Evolutionary conservation across 1,140 invertebrate species (phyloP), one percentile per base, ranked within the genome.

Genomic region (Arctopsyche grandis): DNA sequence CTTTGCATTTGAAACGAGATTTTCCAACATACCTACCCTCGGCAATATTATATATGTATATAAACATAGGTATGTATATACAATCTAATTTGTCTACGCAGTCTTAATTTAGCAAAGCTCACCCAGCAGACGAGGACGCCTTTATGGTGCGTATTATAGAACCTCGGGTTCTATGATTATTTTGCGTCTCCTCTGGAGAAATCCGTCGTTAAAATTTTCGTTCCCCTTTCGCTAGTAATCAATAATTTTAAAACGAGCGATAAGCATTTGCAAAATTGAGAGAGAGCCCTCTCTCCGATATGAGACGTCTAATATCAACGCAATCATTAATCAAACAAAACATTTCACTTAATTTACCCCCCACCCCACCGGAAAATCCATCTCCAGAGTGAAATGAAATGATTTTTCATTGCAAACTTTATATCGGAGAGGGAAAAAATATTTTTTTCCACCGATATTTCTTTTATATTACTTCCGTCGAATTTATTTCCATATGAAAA

Each of bases 251-350:
- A 66, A 66, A 66, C 24, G 21, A 12, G 24, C 21, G 21, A 66
- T 66, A 66, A 66, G 24, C 63, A 22, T 24, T 26, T 66, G 24
- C 10, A 5, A 66, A 66, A 66, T 66, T 66, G 63, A 26, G 24
- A 29, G 22, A 9, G 63, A 12, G n/a, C 14, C 9, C 26, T 24
- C 63, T 52, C 16, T 10, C 16, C 29, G 7, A 38, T 38, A 14
- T 24, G 63, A 66, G 21, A 22, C 21, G 24, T 22, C 24, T 66
- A 66, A 66, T 66, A 66, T 66, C 24, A 66, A 26, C 63, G 24
- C 19, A 24, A 29, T 66, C 63, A 66, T 66, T 66, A 66, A 66
- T 66, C 63, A 66, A 60, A 60, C 10, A 66, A 66, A 66, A 66
- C 24, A 66, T 66, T 66, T 66, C 63, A 66, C 63, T 66, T 66